Percentiles rank a stretch among this genome's conserved stretches.
phyloP scores from a whole-genome alignment of 2,797 vertebrate genomes.

The Perodicticus potto region DNA sequence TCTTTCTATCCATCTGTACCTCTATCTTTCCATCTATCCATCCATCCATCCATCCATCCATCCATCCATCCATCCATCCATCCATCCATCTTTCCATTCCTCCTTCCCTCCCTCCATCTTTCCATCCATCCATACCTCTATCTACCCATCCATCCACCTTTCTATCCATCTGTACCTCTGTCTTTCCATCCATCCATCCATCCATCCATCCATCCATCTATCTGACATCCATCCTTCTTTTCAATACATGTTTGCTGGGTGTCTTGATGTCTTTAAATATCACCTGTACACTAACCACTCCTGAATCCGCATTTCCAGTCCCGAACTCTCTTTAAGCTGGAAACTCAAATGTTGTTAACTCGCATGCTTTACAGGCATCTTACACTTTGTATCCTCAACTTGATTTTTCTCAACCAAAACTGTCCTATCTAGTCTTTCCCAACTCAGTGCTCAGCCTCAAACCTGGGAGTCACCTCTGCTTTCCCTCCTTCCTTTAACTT shows the following conservation, averaged over 20 bases:
- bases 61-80: not conserved
- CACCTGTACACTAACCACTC: not conserved
- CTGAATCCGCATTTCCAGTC: not conserved
- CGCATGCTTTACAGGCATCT: not conserved
- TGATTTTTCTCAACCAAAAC: not conserved
- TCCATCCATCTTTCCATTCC: not conserved
- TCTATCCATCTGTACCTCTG: accelerated
- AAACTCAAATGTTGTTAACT: not conserved
- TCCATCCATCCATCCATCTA: accelerated
- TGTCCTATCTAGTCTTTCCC: not conserved
- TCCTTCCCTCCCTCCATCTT: accelerated
- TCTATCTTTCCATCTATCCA: not conserved
- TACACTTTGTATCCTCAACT: not conserved
- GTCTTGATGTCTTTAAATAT: not conserved
- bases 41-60: not conserved
- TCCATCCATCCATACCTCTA: accelerated
- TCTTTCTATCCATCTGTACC: too few relatives aligned
- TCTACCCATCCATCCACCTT: accelerated
- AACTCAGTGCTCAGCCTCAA: not conserved
- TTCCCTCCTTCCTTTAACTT: not conserved
- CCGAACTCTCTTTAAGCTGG: not conserved
- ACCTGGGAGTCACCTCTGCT: not conserved
- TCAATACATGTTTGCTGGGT: not conserved
- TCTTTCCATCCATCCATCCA: accelerated
- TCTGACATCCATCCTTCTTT: not conserved